Base-by-base conservation (phyloP, 2,888 invertebrate genomes). In the Xylota segnis region DNA sequence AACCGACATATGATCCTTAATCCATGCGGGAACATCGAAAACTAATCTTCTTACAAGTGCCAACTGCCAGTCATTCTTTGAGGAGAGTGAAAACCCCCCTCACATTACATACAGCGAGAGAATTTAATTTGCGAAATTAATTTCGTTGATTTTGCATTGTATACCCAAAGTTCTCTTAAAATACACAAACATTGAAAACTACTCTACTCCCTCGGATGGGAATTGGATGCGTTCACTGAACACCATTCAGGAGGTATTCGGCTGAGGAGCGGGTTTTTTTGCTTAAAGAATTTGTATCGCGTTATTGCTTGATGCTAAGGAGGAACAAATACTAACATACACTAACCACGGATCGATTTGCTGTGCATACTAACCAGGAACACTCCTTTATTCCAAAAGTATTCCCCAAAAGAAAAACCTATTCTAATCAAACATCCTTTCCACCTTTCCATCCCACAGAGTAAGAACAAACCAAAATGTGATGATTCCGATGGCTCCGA, bases 401-500 rank as follows among this genome's bases (percentile, higher is more conserved):
- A 27, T 16, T 10, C 43, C 59, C 10, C n/a, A 58, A 50, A 59
- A 14, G 56, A 65, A 14, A n/a, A 43, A 68, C 10, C 58, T 27
- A 27, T 47, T 87, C 56, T 87, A 58, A 71, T 79, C 34, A 63
- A 47, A 77, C 34, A 54, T 16, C 14, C 34, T 54, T 59, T 37
- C 32, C 54, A 1, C 37, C 47, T 58, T 71, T 23, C 23, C 23
- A n/a, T n/a, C 23, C 27, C 59, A 52, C 86, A 86, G 86, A 61
- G 54, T 14, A 56, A 77, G 29, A 59, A 58, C n/a, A 72, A 72
- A 79, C 32, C 16, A 34, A 88, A 87, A 70, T 47, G 72, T 23
- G 83, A 84, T 27, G 88, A 87, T 82, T 87, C 87, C 18, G 89
- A 91, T 54, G 91, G 90, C 32, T 90, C 91, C 61, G 92, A 91